Evolutionary conservation across 2,888 invertebrate genomes (phyloP), one percentile per base, ranked within the genome.

Genomic region (Apantesis nais): DNA sequence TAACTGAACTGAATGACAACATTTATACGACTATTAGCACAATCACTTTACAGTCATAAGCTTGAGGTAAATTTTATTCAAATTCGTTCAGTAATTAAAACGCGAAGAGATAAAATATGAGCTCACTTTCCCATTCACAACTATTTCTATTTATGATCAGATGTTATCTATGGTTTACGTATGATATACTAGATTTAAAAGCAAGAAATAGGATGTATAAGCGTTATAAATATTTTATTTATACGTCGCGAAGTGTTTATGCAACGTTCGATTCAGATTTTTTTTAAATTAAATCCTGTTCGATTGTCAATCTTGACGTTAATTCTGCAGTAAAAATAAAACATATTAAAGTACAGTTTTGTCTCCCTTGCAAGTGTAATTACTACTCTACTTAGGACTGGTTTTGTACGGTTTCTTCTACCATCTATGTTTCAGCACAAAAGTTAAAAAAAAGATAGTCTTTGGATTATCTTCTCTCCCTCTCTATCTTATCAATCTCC

Each of bases 41-140:
- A 64, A 52, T 31, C 31, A 48, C 31, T 31, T 58, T 19, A 31
- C 19, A 14, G 34, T 16, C 65, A 14, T n/a, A 65, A 55, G 52
- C n/a, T 66, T 41, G 41, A 29, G 63, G 44, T 16, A 58, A 58
- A 29, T 29, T 55, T 34, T 65, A 66, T 55, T 66, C 52, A 29
- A 55, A 66, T 66, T 55, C 52, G 52, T 52, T 52, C 16, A 52
- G n/a, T 66, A 66, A 66, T 66, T 66, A 66, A 52, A 37, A 66
- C 65, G 37, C 52, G 25, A 37, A 66, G 31, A 65, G 1, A 34
- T 25, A 52, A 34, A 65, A 48, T 65, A 39, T n/a, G 7, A 37
- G 34, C 4, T 37, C 37, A 66, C 65, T 66, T 66, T 66, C 65
- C n/a, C 52, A 25, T 52, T 52, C 52, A 55, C 34, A 34, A 52